These are phyloP conservation scores for Nomada lathburiana DNA, from an alignment of 2,888 invertebrate genomes.

Conservation along the genomic window DNA sequence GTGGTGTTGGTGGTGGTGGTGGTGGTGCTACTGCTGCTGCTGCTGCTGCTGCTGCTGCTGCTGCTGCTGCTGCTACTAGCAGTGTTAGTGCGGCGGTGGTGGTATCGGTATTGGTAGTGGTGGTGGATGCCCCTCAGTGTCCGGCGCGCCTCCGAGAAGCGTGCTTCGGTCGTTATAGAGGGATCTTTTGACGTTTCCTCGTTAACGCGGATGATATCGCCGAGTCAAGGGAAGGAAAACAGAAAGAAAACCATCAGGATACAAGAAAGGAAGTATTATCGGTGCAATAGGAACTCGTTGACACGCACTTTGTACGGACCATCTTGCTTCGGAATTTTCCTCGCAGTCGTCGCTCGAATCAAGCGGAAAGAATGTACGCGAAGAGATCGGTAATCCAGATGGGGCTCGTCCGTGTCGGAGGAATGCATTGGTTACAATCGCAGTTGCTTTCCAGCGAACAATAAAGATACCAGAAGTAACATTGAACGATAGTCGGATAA, in stretches of 20 bases:
- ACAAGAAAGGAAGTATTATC: background rate
- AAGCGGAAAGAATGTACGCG: constrained; percentile 46
- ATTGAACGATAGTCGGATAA: background rate
- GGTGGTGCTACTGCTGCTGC: too few relatives aligned
- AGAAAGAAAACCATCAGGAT: constrained; percentile 5
- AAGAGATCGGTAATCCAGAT: constrained; percentile 15
- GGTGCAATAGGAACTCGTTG: background rate
- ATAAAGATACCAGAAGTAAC: constrained; percentile 3
- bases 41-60: background rate
- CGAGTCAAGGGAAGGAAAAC: constrained; percentile 12
- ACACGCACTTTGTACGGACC: background rate
- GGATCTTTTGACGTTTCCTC: constrained; percentile 71
- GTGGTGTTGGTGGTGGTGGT: constrained; percentile 78
- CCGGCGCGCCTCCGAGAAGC: constrained; percentile 84
- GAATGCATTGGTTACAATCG: background rate
- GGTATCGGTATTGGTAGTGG: constrained; percentile 74
- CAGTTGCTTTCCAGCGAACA: background rate
- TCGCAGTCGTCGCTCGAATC: background rate
- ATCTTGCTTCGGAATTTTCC: background rate
- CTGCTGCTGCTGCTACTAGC: constrained; percentile 42
- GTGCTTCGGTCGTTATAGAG: constrained; percentile 80
- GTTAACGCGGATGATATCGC: constrained; percentile 71
- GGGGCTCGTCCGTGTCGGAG: constrained; percentile 18
- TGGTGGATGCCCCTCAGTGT: constrained; percentile 84
- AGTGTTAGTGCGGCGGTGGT: constrained; percentile 65